Base-by-base conservation (phyloP, 2,113 vertebrate genomes). In the Saiga tatarica region DNA sequence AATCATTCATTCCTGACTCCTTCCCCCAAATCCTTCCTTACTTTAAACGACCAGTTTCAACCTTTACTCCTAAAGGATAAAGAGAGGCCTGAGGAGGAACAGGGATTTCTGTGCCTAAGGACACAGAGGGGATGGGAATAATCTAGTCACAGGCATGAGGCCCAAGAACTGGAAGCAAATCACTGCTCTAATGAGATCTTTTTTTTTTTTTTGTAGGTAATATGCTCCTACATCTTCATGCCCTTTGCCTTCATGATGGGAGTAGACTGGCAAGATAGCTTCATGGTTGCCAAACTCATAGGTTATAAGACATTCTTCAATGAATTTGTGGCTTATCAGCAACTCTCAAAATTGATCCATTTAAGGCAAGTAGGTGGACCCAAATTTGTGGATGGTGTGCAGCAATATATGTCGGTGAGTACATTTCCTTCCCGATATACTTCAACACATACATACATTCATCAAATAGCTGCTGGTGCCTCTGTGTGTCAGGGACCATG, bases 231-330 rank as follows among this genome's bases (percentile, higher is more conserved):
- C 50, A 13, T 99, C 94, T 99, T 99, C 98, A 99, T 99, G 99
- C 99, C 99, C 15, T 97, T 99, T 64, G 99, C 99, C 36, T 99
- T 99, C 97, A 99, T 99, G 99, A 99, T 99, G 99, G 99, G 99
- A 4, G 98, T 99, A 64, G 99, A 99, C 97, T 99, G 99, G 99
- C 99, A 99, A 97, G 99, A 99, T 97, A 99, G 99, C 94, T 99
- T 99, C 94, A 98, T 99, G 60, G 99, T 99, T 0, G 99, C 98
- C 62, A 99, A 99, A 97, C 99, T 99, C 84, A 98, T 99, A 82
- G 99, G 99, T 13, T 98, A 99, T 78, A 99, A 99, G 98, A 99
- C 99, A 28, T 99, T 99, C 98, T 99, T 99, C 97, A 99, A 99
- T 98, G 99, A 99, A 98, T 99, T 99, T 98, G 98, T 99, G 94